Percentiles rank a stretch among this genome's conserved stretches.
phyloP scores from a whole-genome alignment of 92 coral and sea anemone species.

The Scolanthus callimorphus region DNA sequence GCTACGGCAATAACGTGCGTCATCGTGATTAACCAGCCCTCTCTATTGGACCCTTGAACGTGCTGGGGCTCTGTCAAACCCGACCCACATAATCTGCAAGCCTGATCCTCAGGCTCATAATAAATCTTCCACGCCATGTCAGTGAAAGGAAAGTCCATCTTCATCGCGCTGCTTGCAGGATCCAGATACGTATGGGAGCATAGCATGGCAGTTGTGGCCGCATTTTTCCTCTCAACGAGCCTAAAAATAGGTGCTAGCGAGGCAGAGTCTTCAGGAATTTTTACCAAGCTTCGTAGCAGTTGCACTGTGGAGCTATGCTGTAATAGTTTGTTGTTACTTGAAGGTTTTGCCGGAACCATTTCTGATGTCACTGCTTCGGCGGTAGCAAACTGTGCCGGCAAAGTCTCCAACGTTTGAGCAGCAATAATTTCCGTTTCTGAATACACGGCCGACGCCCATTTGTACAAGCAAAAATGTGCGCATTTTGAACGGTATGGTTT shows the following conservation, averaged over 20 bases:
- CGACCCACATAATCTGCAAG: conserved; percentile 17
- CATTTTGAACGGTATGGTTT: conserved; percentile 35
- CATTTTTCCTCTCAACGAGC: conserved; percentile 34
- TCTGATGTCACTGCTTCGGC: conserved; percentile 6
- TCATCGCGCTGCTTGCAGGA: conserved; percentile 11
- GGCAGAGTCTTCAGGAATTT: conserved; percentile 33
- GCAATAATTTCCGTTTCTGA: conserved; percentile 2
- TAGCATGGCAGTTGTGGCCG: conserved; percentile 32
- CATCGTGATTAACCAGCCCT: conserved; percentile 41
- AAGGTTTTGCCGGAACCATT: background rate
- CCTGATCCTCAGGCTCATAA: conserved; percentile 30
- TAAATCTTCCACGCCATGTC: conserved; percentile 35
- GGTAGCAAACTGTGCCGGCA: background rate
- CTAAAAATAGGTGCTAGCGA: conserved; percentile 29
- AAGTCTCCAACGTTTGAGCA: background rate
- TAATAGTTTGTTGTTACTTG: conserved; percentile 2
- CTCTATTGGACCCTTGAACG: conserved; percentile 38
- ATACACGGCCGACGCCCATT: conserved; percentile 13
- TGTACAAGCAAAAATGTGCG: conserved; percentile 25
- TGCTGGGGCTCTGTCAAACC: conserved; percentile 20
- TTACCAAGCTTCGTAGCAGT: conserved; percentile 16
- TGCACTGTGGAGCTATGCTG: conserved; percentile 21
- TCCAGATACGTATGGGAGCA: conserved; percentile 24
- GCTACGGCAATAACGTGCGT: conserved; percentile 27
- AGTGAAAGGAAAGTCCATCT: conserved; percentile 24